Percentiles rank a stretch among this genome's conserved stretches.
Conservation (phyloP, 1,140 invertebrate genomes). For the Linepithema humile region DNA sequence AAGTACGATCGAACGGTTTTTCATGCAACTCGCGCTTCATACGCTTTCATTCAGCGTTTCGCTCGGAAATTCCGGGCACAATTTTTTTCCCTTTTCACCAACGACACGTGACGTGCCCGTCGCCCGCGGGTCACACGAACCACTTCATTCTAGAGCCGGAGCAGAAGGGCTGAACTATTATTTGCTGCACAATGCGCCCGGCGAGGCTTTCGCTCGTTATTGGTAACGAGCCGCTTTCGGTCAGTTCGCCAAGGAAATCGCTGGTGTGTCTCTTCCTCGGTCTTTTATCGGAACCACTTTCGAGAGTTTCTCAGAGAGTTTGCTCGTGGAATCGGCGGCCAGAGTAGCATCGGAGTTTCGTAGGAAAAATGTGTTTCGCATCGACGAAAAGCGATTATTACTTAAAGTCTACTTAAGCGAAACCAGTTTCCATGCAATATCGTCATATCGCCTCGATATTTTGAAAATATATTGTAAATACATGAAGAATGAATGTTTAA, state of each 20-base stretch:
- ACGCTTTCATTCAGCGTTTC: not conserved
- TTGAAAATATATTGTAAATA: not conserved
- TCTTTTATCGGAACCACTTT: conserved; percentile 53
- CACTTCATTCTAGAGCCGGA: not conserved
- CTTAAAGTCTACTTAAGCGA: not conserved
- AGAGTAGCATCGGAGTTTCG: conserved; percentile 9
- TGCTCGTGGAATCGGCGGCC: not conserved
- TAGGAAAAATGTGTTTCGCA: not conserved
- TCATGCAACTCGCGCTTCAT: too few species aligned
- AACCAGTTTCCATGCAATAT: not conserved
- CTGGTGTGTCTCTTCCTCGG: conserved; percentile 15
- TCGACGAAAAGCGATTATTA: conserved; percentile 59
- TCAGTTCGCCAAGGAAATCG: conserved; percentile 62
- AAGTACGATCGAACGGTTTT: not conserved
- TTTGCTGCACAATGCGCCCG: conserved; percentile 59
- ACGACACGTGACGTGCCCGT: conserved; percentile 35
- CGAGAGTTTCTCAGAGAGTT: conserved; percentile 25
- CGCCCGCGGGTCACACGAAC: conserved; percentile 33
- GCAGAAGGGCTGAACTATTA: conserved; percentile 62
- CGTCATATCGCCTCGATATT: not conserved
- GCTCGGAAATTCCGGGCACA: too few species aligned
- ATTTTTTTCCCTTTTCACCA: conserved; percentile 24
- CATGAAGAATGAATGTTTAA: too few species aligned
- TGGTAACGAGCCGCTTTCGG: conserved; percentile 66
- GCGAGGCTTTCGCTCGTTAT: conserved; percentile 69